A percentile compares a stretch with the other conserved stretches of the same genome.
Conservation (phyloP, 1,140 invertebrate species). For the Anthonomus grandis region DNA sequence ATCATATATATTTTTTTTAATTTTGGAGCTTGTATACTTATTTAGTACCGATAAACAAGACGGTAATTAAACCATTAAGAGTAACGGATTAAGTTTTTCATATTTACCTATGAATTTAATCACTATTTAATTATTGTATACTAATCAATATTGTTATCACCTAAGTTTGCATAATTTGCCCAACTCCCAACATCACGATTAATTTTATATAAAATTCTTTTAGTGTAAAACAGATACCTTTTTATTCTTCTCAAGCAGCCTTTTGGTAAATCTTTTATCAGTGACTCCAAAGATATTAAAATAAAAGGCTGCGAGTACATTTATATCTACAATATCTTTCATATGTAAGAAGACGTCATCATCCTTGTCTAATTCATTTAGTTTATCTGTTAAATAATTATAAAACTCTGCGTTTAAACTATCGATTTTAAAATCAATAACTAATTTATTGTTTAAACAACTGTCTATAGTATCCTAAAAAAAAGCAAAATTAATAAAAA, state of each 20-base stretch:
- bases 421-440: conserved; percentile 60
- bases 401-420: conserved; percentile 68
- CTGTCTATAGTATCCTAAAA: conserved; percentile 58
- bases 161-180: too few relatives aligned
- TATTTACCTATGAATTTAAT: too few relatives aligned
- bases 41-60: too few relatives aligned
- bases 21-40: too few relatives aligned
- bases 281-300: conserved; percentile 71
- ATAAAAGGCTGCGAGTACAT: conserved; percentile 68
- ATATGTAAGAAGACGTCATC: conserved; percentile 56
- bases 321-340: conserved; percentile 67
- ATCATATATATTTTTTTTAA: too few relatives aligned
- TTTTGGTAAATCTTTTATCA: conserved; percentile 76
- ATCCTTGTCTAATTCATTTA: conserved; percentile 63
- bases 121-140: too few relatives aligned
- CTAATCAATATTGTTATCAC: too few relatives aligned
- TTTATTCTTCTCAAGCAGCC: conserved; percentile 69
- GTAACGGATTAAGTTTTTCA: too few relatives aligned
- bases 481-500: conserved; percentile 23
- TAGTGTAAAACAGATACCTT: conserved; percentile 66
- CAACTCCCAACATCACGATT: too few relatives aligned
- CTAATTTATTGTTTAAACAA: conserved; percentile 60
- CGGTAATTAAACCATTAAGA: too few relatives aligned
- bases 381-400: conserved; percentile 64
- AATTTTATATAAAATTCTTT: too few relatives aligned